Conservation (phyloP, 2,888 invertebrate genomes). For the Elaeidobius kamerunicus region DNA sequence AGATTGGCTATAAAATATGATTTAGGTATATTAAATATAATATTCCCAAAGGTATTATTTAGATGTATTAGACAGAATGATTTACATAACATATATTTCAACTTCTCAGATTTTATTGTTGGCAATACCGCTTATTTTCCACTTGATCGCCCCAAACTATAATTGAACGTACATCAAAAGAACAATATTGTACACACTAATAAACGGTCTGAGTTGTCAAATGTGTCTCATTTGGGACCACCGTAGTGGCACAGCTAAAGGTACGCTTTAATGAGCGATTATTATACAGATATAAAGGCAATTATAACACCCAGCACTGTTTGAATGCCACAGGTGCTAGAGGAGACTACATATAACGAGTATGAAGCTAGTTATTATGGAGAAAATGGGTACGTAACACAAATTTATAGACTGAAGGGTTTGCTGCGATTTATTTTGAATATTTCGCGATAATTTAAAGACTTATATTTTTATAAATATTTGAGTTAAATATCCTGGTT, state of each 20-base stretch:
- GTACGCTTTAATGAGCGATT: slow-evolving; percentile 31
- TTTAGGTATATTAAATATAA: no score
- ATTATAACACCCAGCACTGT: slow-evolving; percentile 27
- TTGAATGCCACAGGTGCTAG: slow-evolving; percentile 29
- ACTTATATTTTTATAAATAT: no score
- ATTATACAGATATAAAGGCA: slow-evolving; percentile 30
- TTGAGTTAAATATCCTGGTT: no score
- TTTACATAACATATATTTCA: no score
- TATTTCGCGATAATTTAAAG: no score
- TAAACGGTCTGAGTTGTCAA: slow-evolving; percentile 29
- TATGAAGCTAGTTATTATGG: slow-evolving; percentile 24
- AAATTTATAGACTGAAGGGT: slow-evolving; percentile 16
- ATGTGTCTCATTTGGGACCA: slow-evolving; percentile 32
- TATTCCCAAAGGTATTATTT: no score
- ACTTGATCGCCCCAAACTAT: slow-evolving; percentile 23
- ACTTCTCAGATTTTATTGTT: no score
- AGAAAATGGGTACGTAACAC: slow-evolving; percentile 15
- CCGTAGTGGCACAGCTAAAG: slow-evolving; percentile 34
- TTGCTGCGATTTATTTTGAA: no score
- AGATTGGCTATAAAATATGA: no score
- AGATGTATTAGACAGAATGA: no score
- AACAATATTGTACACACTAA: slow-evolving; percentile 27
- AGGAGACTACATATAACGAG: slow-evolving; percentile 17
- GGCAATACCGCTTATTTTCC: no score
- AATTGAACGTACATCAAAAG: slow-evolving; percentile 19